Base-by-base conservation (phyloP, 2,797 vertebrate genomes). In the Phalanger gymnotis region DNA sequence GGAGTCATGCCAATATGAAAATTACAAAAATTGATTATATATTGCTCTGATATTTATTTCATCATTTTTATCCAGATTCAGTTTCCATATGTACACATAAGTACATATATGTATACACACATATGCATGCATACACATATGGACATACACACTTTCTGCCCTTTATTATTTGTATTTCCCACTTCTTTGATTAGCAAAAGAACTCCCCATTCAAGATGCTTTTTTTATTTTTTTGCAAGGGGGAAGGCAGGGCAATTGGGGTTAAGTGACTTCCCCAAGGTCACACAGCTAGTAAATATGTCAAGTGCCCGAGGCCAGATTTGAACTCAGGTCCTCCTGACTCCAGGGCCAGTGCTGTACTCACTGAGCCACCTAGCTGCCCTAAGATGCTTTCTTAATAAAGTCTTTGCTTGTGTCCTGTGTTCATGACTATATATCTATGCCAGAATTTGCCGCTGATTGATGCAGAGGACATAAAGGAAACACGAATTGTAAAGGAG, bases 401-500 rank as follows among this genome's bases (percentile, higher is more conserved):
- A 96, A 96, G 90, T 22, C 92, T 22, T 91, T 52, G 51, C 1
- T 58, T 3, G n/a, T n/a, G n/a, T n/a, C n/a, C n/a, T n/a, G n/a
- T 92, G 0, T 54, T 53, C 31, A 94, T 10, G n/a, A 14, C 13
- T 53, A 96, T 95, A 66, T 95, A 95, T 94, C 92, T 1, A 53
- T 91, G 93, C 34, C 92, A 94, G 91, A 66, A 91, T 96, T 56
- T 95, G 30, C 40, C 51, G 53, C 7, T 52, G 56, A 90, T 30
- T 91, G 27, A 4, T 93, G 51, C 53, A 93, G 54, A 95, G 87
- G 95, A 97, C n/a, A 96, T 96, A 94, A 97, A 94, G 40, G 57
- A 94, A 96, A 81, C n/a, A 97, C 95, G 96, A 98, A 97, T 98
- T 96, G 66, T 92, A 96, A 95, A 96, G 93, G 96, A 95, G 94